These are phyloP conservation scores for Lysandra bellargus DNA, from an alignment of 2,888 invertebrate genomes.

Conservation along the genomic window DNA sequence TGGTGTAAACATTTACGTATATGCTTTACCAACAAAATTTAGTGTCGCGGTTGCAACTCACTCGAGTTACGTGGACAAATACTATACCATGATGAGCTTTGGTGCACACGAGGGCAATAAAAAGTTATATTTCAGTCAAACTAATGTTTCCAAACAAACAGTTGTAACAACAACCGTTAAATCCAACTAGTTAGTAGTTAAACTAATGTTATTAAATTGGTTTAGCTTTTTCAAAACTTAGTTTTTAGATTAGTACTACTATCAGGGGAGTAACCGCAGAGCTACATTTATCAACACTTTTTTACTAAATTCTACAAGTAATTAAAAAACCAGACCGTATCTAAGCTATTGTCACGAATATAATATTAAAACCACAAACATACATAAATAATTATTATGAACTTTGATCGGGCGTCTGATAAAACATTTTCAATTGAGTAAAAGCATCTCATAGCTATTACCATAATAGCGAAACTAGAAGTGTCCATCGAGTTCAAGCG, in stretches of 20 bases:
- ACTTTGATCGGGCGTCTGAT: background rate
- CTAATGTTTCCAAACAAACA: slow-evolving; percentile 9
- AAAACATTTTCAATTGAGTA: background rate
- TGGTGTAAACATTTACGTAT: background rate
- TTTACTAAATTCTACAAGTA: too few relatives aligned
- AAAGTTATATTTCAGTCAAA: slow-evolving; percentile 20
- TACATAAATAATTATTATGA: background rate
- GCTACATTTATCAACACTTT: too few relatives aligned
- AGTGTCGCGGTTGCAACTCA: background rate
- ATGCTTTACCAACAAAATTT: background rate
- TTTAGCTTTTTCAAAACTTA: background rate
- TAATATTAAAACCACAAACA: too few relatives aligned
- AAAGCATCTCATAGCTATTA: background rate
- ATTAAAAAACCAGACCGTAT: too few relatives aligned
- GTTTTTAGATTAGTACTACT: background rate
- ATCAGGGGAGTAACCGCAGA: background rate
- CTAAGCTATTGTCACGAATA: too few relatives aligned
- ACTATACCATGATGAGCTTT: slow-evolving; percentile 6
- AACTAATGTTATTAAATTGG: slow-evolving; percentile 8
- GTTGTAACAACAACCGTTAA: slow-evolving; percentile 13
- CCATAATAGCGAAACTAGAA: slow-evolving; percentile 13
- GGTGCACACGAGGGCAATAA: slow-evolving; percentile 10
- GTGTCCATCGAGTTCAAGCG: slow-evolving; percentile 25
- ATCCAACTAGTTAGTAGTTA: slow-evolving; percentile 20
- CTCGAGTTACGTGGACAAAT: background rate